phyloP scores from a whole-genome alignment of 2,888 invertebrate genomes.

The Fragum fragum region DNA sequence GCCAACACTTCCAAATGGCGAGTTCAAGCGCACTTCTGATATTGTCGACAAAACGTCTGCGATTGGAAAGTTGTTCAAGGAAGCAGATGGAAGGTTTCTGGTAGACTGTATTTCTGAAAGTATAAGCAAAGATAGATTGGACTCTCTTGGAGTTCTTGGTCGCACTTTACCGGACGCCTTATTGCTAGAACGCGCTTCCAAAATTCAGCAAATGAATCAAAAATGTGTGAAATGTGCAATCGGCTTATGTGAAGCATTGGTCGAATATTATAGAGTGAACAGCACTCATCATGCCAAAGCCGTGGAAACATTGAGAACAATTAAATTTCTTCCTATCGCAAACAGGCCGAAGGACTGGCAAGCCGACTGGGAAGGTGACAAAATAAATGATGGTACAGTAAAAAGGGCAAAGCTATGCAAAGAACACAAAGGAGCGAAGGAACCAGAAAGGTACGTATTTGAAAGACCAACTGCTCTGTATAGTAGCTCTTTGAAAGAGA shows the following conservation, averaged over 20 bases:
- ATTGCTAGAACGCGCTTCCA: constrained; percentile 24
- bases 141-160: constrained; percentile 31
- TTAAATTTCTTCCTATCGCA: constrained; percentile 27
- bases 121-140: background rate
- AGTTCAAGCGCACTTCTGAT: constrained; percentile 34
- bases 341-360: constrained; percentile 34
- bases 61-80: constrained; percentile 30
- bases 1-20: constrained; percentile 41
- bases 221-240: constrained; percentile 36
- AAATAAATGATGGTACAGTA: background rate
- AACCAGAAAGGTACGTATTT: background rate
- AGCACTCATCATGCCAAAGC: background rate
- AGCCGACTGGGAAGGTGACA: constrained; percentile 37
- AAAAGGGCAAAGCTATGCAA: constrained; percentile 27
- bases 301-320: background rate
- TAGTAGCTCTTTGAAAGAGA: background rate
- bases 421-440: constrained; percentile 9
- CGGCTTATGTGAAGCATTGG: constrained; percentile 4
- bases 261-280: constrained; percentile 24
- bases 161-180: constrained; percentile 6
- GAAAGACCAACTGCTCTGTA: constrained; percentile 2
- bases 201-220: background rate
- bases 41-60: constrained; percentile 31
- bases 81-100: constrained; percentile 38
- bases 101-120: background rate